phyloP scores from a whole-genome alignment of 2,888 invertebrate genomes.

The Scotopteryx bipunctaria region DNA sequence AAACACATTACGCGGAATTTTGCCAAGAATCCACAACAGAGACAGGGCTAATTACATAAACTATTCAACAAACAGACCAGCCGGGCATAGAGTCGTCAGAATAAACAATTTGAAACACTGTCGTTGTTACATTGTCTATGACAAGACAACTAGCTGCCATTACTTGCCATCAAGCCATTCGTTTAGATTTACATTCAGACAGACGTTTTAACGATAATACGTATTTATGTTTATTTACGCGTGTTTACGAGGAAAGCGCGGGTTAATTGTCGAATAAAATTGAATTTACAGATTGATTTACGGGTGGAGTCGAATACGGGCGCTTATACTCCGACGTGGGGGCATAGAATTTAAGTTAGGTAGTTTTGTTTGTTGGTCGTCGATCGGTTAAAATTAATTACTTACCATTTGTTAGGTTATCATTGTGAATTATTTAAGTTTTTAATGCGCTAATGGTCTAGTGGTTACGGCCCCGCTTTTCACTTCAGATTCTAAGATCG shows the following conservation, averaged over 20 bases:
- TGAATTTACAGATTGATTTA: conserved; percentile 80
- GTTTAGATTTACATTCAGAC: conserved; percentile 67
- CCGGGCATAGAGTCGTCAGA: conserved; percentile 10
- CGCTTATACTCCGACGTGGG: conserved; percentile 22
- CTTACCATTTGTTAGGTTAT: too few relatives aligned
- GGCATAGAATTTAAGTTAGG: too few relatives aligned
- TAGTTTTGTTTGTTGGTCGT: too few relatives aligned
- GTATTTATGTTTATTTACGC: conserved; percentile 80
- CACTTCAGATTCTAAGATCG: too few relatives aligned
- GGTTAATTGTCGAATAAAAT: conserved; percentile 83
- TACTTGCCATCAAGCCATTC: conserved; percentile 27
- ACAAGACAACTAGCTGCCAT: conserved; percentile 33
- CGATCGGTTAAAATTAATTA: too few relatives aligned
- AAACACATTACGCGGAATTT: background rate
- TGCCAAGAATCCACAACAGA: conserved; percentile 7
- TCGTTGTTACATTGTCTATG: conserved; percentile 35
- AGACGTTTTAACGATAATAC: conserved; percentile 83
- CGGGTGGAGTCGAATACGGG: conserved; percentile 33
- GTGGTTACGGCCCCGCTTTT: too few relatives aligned
- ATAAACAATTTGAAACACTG: conserved; percentile 31
- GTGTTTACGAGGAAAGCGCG: conserved; percentile 76
- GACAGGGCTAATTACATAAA: conserved; percentile 11
- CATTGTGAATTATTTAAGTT: too few relatives aligned
- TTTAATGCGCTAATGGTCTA: too few relatives aligned
- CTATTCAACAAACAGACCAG: conserved; percentile 3